Conservation (phyloP, 2,797 vertebrate species). For the Onychomys torridus region DNA sequence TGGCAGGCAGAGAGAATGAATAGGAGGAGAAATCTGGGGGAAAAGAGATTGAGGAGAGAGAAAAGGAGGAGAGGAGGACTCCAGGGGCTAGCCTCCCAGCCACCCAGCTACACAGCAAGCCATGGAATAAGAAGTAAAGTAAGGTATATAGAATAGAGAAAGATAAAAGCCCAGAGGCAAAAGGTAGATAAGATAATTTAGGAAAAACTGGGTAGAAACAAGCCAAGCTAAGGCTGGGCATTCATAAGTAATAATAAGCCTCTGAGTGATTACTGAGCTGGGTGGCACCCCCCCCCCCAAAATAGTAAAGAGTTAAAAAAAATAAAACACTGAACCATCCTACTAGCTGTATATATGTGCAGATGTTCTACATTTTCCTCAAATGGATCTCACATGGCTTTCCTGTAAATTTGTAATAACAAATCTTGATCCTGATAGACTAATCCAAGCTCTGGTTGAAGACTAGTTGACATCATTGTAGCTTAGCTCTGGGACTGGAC, state of each 20-base stretch:
- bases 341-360: too few relatives aligned
- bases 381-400: neutral
- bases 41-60: neutral
- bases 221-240: neutral
- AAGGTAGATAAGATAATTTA: neutral
- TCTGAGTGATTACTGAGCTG: neutral
- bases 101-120: neutral
- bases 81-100: neutral
- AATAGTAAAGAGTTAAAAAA: neutral
- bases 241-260: neutral
- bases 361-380: neutral
- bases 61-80: neutral
- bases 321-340: neutral
- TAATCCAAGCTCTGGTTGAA: neutral
- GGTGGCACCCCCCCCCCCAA: neutral
- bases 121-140: neutral
- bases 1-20: neutral
- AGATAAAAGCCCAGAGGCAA: neutral
- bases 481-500: conserved; percentile 1
- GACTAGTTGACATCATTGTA: conserved; percentile 6
- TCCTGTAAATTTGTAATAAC: neutral
- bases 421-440: neutral
- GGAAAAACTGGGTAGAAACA: neutral
- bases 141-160: neutral
- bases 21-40: neutral